Evolutionary conservation across 1,140 invertebrate genomes (phyloP), one percentile per base, ranked within the genome.

Genomic region (Antheraea mylitta): DNA sequence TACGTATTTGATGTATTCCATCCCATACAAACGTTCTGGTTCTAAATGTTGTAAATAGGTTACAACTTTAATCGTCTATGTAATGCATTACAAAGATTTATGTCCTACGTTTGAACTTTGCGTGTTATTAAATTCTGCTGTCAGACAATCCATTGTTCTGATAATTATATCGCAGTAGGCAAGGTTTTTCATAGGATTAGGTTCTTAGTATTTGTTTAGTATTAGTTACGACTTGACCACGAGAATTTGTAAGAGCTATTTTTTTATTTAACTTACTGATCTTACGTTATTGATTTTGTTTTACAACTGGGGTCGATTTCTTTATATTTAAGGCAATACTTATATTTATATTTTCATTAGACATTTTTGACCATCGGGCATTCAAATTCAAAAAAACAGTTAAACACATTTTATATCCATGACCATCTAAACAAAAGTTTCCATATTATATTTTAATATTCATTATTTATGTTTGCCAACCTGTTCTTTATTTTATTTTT

Each of bases 121-220:
- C 60, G 60, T 61, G 60, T 61, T 13, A 30, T 61, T 18, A 13
- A 22, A 36, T 22, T 36, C 5, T 64, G 11, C 37, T 64, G 13
- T 64, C 37, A 16, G 7, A 42, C 36, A 37, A 37, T 9, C 64
- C 38, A 66, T 66, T 66, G 64, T 66, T 66, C 45, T 66, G 18
- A 18, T 66, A 66, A 53, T 53, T 66, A 58, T 53, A 53, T 19
- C 16, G 42, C 64, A 53, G 42, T 53, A 30, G 37, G 6, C 64
- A 66, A 66, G 64, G 64, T 48, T 30, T 37, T 64, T 42, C 37
- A 64, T 61, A 36, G 60, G 60, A 61, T 22, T 30, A 22, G 60
- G 7, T 36, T 61, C 60, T 61, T 36, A 22, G 60, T 22, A 18
- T 7, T 30, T 61, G 18, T 61, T 22, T 11, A 36, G 60, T 30